Evolutionary conservation across 2,888 invertebrate species (phyloP), one percentile per base, ranked within the genome.

Genomic region (Clivina fossor): DNA sequence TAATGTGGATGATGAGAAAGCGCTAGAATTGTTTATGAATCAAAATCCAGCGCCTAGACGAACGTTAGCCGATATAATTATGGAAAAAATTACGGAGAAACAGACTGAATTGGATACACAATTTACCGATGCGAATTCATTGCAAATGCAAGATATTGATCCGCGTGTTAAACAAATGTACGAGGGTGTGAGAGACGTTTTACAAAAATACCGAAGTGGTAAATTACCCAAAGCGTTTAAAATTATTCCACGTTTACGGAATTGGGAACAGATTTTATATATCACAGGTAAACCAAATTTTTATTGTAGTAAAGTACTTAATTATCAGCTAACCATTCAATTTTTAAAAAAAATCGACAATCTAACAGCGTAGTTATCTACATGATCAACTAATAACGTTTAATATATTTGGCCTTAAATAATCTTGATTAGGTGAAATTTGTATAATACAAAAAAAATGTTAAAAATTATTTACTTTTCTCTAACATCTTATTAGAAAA

Each of bases 151-250:
- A 69, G 87, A 93, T 60, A 71, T 98, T 61, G 92, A 96, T 76
- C 89, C 91, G 1, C 80, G 82, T 65, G 81, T 95, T 2, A 84
- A 85, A 66, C 79, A 86, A 51, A 88, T 97, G 89, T 98, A 93
- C 74, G 88, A 90, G 75, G 91, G 92, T 50, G 93, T 98, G 0
- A 77, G 90, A 61, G 86, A 91, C 72, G 90, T 98, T 2, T 78
- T 99, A 65, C 78, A 81, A 61, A 88, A 86, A 64, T 99, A 97
- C 71, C 82, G 98, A 59, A 93, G 92, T 70, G 99, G 99, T 18
- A 96, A 95, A 77, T 77, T 99, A 26, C 99, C 99, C 0, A 98
- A 99, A 73, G 95, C 97, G 1, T 98, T 99, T 72, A 99, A 99
- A 80, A 86, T 96, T 68, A 84, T 99, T 59, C 98, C 98, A 2